Evolutionary conservation across 2,113 vertebrate genomes (phyloP).

Genomic region (Tursiops truncatus): DNA sequence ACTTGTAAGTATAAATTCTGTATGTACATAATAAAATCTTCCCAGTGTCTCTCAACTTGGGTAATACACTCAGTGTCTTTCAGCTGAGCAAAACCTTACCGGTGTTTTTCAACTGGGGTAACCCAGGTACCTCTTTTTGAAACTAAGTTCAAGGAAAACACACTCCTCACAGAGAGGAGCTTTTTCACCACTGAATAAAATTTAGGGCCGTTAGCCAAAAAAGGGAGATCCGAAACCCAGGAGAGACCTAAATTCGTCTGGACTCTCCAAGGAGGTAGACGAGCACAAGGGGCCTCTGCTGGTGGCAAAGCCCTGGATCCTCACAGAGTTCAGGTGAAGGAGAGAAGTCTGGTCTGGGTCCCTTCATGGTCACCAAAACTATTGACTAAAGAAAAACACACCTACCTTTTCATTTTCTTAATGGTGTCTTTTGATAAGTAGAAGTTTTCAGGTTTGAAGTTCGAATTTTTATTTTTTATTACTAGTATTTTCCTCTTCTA

Average conservation of each 20-base stretch:
- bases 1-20: background rate
- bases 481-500: background rate
- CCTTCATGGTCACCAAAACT: background rate
- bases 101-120: background rate
- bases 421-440: background rate
- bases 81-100: background rate
- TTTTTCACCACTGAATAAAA: background rate
- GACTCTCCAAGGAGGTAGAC: background rate
- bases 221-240: background rate
- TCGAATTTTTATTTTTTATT: background rate
- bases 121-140: background rate
- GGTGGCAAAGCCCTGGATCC: background rate
- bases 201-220: background rate
- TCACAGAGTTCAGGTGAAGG: background rate
- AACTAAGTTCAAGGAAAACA: background rate
- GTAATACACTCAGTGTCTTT: background rate
- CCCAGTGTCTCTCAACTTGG: background rate
- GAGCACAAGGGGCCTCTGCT: background rate
- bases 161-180: background rate
- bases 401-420: background rate
- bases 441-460: background rate
- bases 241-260: background rate
- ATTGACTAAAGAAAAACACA: background rate
- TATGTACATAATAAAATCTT: background rate
- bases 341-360: background rate